Evolutionary conservation across 2,797 vertebrate genomes (phyloP).

Genomic region (Alauda arvensis): DNA sequence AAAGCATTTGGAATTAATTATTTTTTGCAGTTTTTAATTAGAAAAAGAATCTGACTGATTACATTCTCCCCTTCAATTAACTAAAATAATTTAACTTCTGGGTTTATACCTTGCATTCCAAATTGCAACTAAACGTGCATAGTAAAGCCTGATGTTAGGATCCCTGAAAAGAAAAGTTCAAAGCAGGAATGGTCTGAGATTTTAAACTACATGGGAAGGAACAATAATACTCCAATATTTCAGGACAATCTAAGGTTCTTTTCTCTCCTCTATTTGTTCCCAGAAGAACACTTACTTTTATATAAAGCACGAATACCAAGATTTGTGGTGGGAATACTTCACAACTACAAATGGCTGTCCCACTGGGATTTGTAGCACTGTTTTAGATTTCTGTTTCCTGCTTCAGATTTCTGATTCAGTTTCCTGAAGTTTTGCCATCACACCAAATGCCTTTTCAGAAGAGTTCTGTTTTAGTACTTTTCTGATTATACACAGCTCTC

Average conservation of each 20-base stretch:
- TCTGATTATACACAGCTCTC: slow-evolving; percentile 33
- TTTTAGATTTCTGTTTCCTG: slow-evolving; percentile 70
- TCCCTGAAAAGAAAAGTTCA: slow-evolving; percentile 24
- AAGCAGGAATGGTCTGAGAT: background rate
- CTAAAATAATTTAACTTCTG: slow-evolving; percentile 67
- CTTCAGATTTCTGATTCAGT: slow-evolving; percentile 62
- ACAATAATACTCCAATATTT: background rate
- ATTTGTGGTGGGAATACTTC: slow-evolving; percentile 56
- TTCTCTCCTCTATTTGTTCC: slow-evolving; percentile 33
- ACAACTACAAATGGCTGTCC: slow-evolving; percentile 26
- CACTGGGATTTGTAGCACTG: slow-evolving; percentile 59
- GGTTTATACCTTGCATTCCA: slow-evolving; percentile 39
- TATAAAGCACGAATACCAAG: slow-evolving; percentile 22
- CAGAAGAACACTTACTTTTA: slow-evolving; percentile 43
- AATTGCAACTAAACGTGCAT: background rate
- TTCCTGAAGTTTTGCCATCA: slow-evolving; percentile 64
- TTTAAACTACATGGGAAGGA: background rate
- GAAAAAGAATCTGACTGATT: slow-evolving; percentile 53
- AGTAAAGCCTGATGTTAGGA: background rate
- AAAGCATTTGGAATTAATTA: slow-evolving; percentile 46
- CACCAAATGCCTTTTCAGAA: slow-evolving; percentile 54
- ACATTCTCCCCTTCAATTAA: slow-evolving; percentile 53
- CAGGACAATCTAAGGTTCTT: slow-evolving; percentile 10
- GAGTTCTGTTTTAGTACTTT: slow-evolving; percentile 66
- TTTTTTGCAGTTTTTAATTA: slow-evolving; percentile 46